A percentile compares a stretch with the other conserved stretches of the same genome.
These are phyloP conservation scores for Tursiops truncatus DNA, from an alignment of 2,113 vertebrate genomes.

Conservation along the genomic window DNA sequence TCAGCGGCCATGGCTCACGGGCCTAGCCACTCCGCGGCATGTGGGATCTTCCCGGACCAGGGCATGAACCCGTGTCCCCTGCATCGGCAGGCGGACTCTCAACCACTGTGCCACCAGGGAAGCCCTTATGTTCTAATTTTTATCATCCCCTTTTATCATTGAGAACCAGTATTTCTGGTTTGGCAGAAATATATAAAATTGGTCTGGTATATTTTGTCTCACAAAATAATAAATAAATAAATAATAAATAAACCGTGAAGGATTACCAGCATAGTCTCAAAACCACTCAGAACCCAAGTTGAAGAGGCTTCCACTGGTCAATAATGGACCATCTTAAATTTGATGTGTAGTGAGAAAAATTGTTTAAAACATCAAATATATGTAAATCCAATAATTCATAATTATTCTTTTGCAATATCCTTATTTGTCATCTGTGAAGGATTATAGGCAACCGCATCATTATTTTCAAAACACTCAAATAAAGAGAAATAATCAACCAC, in stretches of 20 bases:
- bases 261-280: not conserved
- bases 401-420: not conserved
- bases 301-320: not conserved
- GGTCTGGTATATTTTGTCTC: not conserved
- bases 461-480: not conserved
- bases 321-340: not conserved
- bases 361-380: slow-evolving; percentile 6
- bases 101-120: too few relatives aligned
- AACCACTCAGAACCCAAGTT: not conserved
- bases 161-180: not conserved
- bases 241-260: not conserved
- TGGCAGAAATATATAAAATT: not conserved
- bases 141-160: slow-evolving; percentile 5
- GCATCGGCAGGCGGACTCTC: too few relatives aligned
- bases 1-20: too few relatives aligned
- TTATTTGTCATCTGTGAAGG: not conserved
- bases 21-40: too few relatives aligned
- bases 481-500: not conserved
- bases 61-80: too few relatives aligned
- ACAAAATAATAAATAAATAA: not conserved
- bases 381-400: not conserved
- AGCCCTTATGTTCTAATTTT: not conserved
- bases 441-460: not conserved
- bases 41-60: too few relatives aligned
- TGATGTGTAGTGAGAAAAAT: not conserved